Conservation (phyloP, 2,888 invertebrate species). For the Nymphalis polychloros region DNA sequence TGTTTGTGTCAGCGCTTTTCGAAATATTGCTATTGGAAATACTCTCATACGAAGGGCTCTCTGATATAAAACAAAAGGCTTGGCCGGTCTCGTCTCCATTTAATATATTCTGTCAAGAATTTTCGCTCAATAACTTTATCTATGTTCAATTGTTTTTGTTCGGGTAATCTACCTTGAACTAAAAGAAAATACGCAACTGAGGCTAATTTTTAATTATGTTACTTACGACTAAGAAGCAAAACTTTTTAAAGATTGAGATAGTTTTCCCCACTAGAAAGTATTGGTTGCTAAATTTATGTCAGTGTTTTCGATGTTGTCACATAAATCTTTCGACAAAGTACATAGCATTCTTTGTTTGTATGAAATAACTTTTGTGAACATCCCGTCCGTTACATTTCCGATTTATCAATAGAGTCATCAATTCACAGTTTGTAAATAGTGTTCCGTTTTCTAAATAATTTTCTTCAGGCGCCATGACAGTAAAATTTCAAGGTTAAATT, state of each 20-base stretch:
- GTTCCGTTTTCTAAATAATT: no score
- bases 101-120: constrained; percentile 7
- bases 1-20: constrained; percentile 31
- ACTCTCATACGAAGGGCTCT: constrained; percentile 22
- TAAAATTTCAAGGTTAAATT: no score
- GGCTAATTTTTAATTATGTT: no score
- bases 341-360: not conserved
- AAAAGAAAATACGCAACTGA: no score
- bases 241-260: no score
- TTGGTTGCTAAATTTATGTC: no score
- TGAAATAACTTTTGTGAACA: not conserved
- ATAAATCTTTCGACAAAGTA: not conserved
- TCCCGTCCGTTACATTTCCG: not conserved
- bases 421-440: not conserved
- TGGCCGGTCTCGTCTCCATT: constrained; percentile 13
- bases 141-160: not conserved
- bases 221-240: no score
- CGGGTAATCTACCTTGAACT: no score
- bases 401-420: not conserved
- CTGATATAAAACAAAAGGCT: constrained; percentile 22
- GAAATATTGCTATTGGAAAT: constrained; percentile 26
- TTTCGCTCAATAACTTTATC: not conserved
- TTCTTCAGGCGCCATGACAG: no score
- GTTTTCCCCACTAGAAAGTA: no score
- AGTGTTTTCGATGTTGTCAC: not conserved